Conservation (phyloP, 2,113 vertebrate genomes). For the Cyprinodon variegatus region DNA sequence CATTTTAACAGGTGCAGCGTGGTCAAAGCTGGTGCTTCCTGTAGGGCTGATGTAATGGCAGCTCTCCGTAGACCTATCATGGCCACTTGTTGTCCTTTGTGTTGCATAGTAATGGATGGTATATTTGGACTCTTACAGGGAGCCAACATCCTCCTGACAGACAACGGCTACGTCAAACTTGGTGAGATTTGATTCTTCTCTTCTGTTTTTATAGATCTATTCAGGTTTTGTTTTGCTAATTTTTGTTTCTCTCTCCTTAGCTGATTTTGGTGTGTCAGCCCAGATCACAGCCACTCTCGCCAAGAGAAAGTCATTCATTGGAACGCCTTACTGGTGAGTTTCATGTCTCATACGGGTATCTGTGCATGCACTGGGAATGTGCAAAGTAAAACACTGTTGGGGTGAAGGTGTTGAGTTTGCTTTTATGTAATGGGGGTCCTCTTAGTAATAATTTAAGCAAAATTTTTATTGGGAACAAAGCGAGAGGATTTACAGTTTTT, state of each 20-base stretch:
- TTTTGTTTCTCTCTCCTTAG: slow-evolving; percentile 61
- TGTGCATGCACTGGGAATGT: background rate
- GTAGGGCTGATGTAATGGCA: background rate
- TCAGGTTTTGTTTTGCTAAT: slow-evolving; percentile 9
- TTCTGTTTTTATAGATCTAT: slow-evolving; percentile 28
- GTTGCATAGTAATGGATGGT: slow-evolving; percentile 25
- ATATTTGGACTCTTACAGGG: slow-evolving; percentile 83
- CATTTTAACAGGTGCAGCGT: too few relatives aligned
- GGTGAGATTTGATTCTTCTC: slow-evolving; percentile 79
- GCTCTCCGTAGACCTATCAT: background rate
- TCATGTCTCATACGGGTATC: background rate
- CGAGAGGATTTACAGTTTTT: background rate
- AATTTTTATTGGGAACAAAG: background rate
- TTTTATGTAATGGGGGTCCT: too few relatives aligned
- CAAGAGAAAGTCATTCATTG: slow-evolving; percentile 99
- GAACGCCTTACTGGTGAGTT: slow-evolving; percentile 97
- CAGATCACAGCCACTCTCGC: slow-evolving; percentile 98
- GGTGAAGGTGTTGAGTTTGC: background rate
- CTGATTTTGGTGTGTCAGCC: slow-evolving; percentile 98
- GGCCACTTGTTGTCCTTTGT: background rate
- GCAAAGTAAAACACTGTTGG: background rate
- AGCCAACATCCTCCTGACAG: slow-evolving; percentile 98
- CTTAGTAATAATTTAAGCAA: background rate
- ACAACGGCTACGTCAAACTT: slow-evolving; percentile 97
- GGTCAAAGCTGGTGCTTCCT: too few relatives aligned